Evolutionary conservation across 2,888 invertebrate genomes (phyloP), one percentile per base, ranked within the genome.

Genomic region (Macaria liturata): DNA sequence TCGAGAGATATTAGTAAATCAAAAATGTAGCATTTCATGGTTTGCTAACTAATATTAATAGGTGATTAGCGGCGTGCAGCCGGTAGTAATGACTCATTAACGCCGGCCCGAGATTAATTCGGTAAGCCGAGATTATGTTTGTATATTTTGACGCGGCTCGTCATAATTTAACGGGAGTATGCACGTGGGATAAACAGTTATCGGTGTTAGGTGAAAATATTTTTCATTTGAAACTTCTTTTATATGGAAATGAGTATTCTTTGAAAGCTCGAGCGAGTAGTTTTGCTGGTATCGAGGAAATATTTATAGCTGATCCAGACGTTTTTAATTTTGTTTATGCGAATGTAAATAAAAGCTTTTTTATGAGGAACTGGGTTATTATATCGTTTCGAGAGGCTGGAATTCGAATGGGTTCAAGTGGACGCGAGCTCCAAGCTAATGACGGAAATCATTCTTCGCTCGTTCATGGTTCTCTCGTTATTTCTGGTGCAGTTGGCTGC

Each of bases 11-110:
- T 84, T 85, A 83, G 78, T 83, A 72, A 80, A 81, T 83, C 82
- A 81, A 86, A 37, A 86, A 83, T 78, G 81, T 83, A 84, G 80
- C 81, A 82, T 83, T 84, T 82, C 77, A 80, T 75, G 75, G 76
- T 78, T 83, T 82, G 81, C 76, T 84, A 80, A 81, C 78, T 74
- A 81, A 81, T 76, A 80, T 82, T 85, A 81, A 83, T 82, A 72
- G 75, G 64, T 67, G 72, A 77, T 79, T 76, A 76, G 62, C 50
- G 54, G 59, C 58, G 40, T 56, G 55, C 53, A 49, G 49, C 43
- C 4, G 50, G 74, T 75, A 73, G 65, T 72, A 75, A 75, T 76
- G 71, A 75, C 66, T 75, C 74, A 77, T 78, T 80, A 74, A 71
- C 48, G 59, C 64, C 54, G 53, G 42, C 49, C 46, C 47, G 66